These are phyloP conservation scores for Cylindroiulus punctatus DNA, from an alignment of 2,888 invertebrate genomes.

Conservation along the genomic window DNA sequence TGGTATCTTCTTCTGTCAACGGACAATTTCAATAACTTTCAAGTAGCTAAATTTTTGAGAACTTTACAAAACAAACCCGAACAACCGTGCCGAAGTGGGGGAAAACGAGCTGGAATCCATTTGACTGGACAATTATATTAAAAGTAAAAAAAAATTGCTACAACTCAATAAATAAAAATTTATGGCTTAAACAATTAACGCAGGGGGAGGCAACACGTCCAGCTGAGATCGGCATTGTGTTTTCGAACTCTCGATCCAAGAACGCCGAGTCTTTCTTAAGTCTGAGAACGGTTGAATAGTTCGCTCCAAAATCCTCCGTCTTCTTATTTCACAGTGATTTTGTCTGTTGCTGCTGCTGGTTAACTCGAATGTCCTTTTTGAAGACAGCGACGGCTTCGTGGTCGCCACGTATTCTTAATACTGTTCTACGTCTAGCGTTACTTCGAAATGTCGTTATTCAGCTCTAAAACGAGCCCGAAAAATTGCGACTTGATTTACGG, in stretches of 20 bases:
- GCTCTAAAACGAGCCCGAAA: constrained; percentile 49
- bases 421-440: background rate
- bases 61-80: constrained; percentile 49
- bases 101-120: background rate
- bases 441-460: too few species aligned
- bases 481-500: too few species aligned
- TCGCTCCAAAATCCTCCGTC: too few species aligned
- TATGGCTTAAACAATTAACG: constrained; percentile 23
- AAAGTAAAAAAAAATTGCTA: constrained; percentile 48
- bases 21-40: background rate
- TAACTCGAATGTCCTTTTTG: too few species aligned
- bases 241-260: background rate
- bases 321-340: too few species aligned
- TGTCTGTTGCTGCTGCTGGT: too few species aligned
- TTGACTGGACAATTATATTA: constrained; percentile 19
- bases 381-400: background rate
- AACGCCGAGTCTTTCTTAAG: too few species aligned
- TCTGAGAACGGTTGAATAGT: too few species aligned
- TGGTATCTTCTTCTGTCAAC: constrained; percentile 24
- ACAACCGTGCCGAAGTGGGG: constrained; percentile 1
- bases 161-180: constrained; percentile 50
- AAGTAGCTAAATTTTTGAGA: background rate
- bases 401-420: background rate
- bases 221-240: constrained; percentile 48
- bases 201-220: background rate